Evolutionary conservation across 1,140 invertebrate species (phyloP), one percentile per base, ranked within the genome.

Genomic region (Hycleus cichorii): DNA sequence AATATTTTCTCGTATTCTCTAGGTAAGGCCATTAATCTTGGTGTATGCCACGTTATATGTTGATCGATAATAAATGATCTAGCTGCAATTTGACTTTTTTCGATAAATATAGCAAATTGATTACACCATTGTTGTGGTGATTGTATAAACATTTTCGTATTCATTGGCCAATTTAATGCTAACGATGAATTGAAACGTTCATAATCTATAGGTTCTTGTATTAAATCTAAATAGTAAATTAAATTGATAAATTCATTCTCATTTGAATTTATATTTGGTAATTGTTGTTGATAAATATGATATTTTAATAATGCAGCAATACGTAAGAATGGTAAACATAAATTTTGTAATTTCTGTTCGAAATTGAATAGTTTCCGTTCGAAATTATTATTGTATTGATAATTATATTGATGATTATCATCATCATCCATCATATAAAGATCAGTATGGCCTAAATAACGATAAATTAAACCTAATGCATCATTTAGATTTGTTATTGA

Each of bases 1-100:
- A 97, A 98, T 58, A 98, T 88, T 64, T 88, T 86, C 76, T 97
- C 94, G 74, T 97, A 98, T 65, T 91, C 86, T 49, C 86, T 78
- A 26, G 94, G 94, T 73, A 98, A 78, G 60, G 82, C 78, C 6
- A 97, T 80, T 39, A 98, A 78, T 56, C 83, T 80, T 25, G 95
- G 94, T 65, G 84, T 81, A 60, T 85, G 78, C 88, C 90, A 94
- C 9, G 77, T 71, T 58, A 85, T 78, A 64, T 88, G 83, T 66
- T 90, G 85, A 65, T 86, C 80, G 39, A 85, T 76, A 11, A 94
- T 75, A 46, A 90, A 76, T 59, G 78, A 77, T 39, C 82, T 63
- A 49, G 82, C 75, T 58, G 80, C 72, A 60, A 80, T 72, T 62
- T 80, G 78, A 72, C 80, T 72, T 67, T 77, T 65, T 66, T 74